phyloP scores from a whole-genome alignment of 2,888 invertebrate species.

The Tachina fera region DNA sequence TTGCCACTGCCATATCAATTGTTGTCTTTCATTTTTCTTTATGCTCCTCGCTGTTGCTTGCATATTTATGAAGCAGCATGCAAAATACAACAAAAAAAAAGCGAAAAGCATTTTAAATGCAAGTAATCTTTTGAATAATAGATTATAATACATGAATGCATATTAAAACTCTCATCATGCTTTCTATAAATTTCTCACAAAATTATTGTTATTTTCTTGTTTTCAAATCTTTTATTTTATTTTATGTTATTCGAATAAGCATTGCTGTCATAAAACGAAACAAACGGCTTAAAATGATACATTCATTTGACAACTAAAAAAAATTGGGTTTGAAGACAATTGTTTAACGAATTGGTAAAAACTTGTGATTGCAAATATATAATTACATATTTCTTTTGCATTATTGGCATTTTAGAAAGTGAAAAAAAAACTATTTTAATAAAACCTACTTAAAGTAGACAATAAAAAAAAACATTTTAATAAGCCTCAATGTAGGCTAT shows the following conservation, averaged over 20 bases:
- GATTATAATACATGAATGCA: slow-evolving; percentile 67
- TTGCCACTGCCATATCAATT: slow-evolving; percentile 46
- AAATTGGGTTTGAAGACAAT: slow-evolving; percentile 25
- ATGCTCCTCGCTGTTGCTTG: slow-evolving; percentile 36
- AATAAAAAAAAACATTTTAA: slow-evolving; percentile 2
- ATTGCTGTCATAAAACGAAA: slow-evolving; percentile 59
- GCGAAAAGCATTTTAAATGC: slow-evolving; percentile 58
- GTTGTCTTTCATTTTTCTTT: slow-evolving; percentile 33
- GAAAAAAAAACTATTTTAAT: not conserved
- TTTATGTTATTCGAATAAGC: slow-evolving; percentile 16
- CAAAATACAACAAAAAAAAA: slow-evolving; percentile 33
- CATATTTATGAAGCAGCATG: slow-evolving; percentile 65
- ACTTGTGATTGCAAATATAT: not conserved
- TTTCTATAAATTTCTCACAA: slow-evolving; percentile 47
- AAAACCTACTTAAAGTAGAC: slow-evolving; percentile 25
- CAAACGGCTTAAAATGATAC: slow-evolving; percentile 49
- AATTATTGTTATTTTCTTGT: slow-evolving; percentile 35
- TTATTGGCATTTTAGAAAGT: not conserved
- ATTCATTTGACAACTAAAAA: slow-evolving; percentile 7
- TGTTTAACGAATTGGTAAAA: not conserved
- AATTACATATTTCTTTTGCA: not conserved
- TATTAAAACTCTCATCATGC: slow-evolving; percentile 56
- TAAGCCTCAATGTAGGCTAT: slow-evolving; percentile 22
- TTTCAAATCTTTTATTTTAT: slow-evolving; percentile 13
- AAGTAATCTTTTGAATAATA: slow-evolving; percentile 73